Evolutionary conservation across 2,113 vertebrate species (phyloP).

Genomic region (Hippolais icterina): DNA sequence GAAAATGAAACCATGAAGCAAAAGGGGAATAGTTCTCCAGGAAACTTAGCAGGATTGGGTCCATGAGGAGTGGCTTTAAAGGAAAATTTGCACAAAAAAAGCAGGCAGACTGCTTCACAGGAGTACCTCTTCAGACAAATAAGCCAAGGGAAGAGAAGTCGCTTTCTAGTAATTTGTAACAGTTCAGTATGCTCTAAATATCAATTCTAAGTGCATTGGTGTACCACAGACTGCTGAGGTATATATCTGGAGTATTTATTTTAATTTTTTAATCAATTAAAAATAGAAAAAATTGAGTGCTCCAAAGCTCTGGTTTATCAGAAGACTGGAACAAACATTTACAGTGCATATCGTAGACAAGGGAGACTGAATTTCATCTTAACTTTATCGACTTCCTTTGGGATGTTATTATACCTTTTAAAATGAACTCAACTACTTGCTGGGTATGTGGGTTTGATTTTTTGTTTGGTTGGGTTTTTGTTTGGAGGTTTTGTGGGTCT

Average conservation of each 20-base stretch:
- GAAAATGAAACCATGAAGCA: neutral
- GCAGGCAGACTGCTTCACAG: neutral
- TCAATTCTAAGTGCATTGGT: neutral
- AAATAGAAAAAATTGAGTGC: neutral
- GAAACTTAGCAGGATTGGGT: neutral
- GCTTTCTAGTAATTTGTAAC: neutral
- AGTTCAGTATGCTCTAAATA: neutral
- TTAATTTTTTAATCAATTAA: neutral
- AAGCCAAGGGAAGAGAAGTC: neutral
- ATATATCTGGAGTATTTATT: neutral
- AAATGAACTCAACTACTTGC: neutral
- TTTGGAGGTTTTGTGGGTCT: neutral
- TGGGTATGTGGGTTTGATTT: neutral
- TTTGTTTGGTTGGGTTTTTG: neutral
- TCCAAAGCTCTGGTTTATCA: neutral
- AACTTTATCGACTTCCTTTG: neutral
- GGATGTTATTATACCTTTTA: neutral
- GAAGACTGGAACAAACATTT: neutral
- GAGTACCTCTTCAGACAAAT: neutral
- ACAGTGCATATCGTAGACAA: neutral
- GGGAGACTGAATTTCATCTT: neutral
- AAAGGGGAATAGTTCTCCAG: neutral
- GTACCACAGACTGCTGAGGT: neutral
- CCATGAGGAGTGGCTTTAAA: neutral
- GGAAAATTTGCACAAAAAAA: neutral